Percentiles rank a stretch among this genome's conserved stretches.
phyloP scores from a whole-genome alignment of 2,888 invertebrate genomes.

The Cryptus viduatorius region DNA sequence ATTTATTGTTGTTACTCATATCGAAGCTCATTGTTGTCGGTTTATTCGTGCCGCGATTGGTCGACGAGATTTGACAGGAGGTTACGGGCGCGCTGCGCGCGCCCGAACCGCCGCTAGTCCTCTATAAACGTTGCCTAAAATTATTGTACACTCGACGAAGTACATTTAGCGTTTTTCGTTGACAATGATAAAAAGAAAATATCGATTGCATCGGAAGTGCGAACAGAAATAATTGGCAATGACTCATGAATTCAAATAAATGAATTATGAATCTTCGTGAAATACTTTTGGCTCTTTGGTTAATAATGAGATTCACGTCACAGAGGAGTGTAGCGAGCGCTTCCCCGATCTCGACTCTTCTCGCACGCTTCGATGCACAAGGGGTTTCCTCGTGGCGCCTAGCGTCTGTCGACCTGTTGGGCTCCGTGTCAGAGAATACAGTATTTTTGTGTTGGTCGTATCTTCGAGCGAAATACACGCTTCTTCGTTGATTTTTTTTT shows the following conservation, averaged over 20 bases:
- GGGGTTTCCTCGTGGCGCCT: constrained; percentile 67
- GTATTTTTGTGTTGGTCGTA: neutral
- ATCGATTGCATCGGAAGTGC: neutral
- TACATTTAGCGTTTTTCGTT: too few species aligned
- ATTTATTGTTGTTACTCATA: too few species aligned
- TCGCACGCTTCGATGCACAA: constrained; percentile 49
- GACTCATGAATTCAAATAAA: constrained; percentile 56
- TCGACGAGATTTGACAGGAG: too few species aligned
- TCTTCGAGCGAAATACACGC: neutral
- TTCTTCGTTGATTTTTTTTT: too few species aligned
- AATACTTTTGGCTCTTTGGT: constrained; percentile 46
- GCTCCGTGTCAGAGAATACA: constrained; percentile 18
- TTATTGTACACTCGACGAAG: too few species aligned
- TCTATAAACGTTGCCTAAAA: too few species aligned
- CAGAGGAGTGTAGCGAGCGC: constrained; percentile 47
- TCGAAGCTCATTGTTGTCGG: too few species aligned
- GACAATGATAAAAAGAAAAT: too few species aligned
- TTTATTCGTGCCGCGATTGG: too few species aligned
- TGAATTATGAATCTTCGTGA: constrained; percentile 46
- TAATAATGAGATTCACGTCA: constrained; percentile 23
- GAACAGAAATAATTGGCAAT: neutral
- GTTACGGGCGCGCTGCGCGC: too few species aligned
- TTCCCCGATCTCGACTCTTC: neutral
- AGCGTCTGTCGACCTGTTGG: constrained; percentile 61
- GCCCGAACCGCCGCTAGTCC: too few species aligned